Conservation (phyloP, 2,888 invertebrate species). For the Pachliopta kotzebuea region DNA sequence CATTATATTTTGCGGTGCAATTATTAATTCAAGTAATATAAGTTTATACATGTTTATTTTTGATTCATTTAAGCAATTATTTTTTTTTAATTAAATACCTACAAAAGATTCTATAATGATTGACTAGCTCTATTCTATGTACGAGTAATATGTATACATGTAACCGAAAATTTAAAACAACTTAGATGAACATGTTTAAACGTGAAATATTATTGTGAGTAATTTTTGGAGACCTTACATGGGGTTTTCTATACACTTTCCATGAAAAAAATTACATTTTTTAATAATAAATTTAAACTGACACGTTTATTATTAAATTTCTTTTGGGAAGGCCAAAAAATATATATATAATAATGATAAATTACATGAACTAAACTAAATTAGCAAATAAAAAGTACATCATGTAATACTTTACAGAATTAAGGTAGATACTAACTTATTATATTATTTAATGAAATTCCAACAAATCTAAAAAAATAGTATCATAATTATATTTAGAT, state of each 20-base stretch:
- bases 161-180: slow-evolving; percentile 22
- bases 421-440: too few relatives aligned
- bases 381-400: too few relatives aligned
- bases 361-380: too few relatives aligned
- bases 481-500: too few relatives aligned
- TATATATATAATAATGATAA: too few relatives aligned
- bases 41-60: background rate
- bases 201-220: background rate
- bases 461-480: too few relatives aligned
- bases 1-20: slow-evolving; percentile 75
- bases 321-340: too few relatives aligned
- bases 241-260: background rate
- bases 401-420: too few relatives aligned
- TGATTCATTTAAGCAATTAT: background rate
- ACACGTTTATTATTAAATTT: too few relatives aligned
- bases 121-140: slow-evolving; percentile 5
- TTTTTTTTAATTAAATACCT: background rate
- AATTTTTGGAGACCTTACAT: background rate
- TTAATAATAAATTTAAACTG: too few relatives aligned
- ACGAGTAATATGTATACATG: slow-evolving; percentile 4
- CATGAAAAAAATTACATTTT: too few relatives aligned
- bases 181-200: slow-evolving; percentile 10
- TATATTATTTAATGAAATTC: too few relatives aligned
- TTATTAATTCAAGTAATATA: slow-evolving; percentile 53
- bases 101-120: background rate